phyloP scores from a whole-genome alignment of 2,797 vertebrate species.

The Garrulus glandarius region DNA sequence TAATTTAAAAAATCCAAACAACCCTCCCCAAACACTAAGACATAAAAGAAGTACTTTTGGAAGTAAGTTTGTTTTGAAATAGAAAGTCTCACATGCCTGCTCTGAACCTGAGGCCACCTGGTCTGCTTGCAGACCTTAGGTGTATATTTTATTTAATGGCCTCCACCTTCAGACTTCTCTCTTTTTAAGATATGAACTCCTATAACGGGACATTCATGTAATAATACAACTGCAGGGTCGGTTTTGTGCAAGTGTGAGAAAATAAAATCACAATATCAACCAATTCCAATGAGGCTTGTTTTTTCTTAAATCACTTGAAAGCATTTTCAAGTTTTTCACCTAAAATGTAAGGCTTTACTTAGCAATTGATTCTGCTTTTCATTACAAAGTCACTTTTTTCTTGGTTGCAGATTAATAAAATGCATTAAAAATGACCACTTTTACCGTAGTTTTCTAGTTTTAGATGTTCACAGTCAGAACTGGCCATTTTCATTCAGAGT shows the following conservation, averaged over 20 bases:
- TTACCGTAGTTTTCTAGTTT: neutral
- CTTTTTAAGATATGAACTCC: neutral
- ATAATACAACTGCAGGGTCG: neutral
- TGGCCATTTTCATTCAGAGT: neutral
- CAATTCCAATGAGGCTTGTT: neutral
- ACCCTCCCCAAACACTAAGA: neutral
- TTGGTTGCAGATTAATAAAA: neutral
- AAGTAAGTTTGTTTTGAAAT: neutral
- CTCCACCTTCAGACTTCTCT: neutral
- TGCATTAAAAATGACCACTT: neutral
- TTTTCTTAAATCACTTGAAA: neutral
- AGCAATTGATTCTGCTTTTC: neutral
- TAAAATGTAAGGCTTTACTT: neutral
- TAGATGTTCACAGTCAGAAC: neutral
- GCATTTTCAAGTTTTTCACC: neutral
- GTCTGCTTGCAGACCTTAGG: neutral
- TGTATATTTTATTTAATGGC: neutral
- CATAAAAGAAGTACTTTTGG: neutral
- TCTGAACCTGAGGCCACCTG: neutral
- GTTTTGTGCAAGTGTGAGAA: neutral
- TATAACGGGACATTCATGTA: neutral
- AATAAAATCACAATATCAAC: neutral
- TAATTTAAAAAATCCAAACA: neutral
- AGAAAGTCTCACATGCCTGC: neutral
- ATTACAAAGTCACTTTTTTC: neutral